Conservation (phyloP, 2,113 vertebrate genomes). For the Aix galericulata region DNA sequence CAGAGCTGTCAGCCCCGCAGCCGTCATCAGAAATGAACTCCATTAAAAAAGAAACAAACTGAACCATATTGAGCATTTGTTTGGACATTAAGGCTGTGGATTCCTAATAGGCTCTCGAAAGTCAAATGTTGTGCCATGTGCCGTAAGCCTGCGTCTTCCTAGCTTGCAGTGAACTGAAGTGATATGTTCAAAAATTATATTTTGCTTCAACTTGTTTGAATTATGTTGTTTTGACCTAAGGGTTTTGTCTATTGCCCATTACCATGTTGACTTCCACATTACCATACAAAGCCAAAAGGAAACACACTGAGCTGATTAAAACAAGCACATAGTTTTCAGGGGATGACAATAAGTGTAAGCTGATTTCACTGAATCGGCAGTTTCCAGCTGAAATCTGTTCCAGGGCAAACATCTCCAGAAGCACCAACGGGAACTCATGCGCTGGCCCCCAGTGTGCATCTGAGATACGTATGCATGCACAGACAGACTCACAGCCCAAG, state of each 20-base stretch:
- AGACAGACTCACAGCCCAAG: not conserved
- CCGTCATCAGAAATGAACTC: not conserved
- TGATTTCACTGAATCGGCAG: not conserved
- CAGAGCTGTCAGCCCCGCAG: constrained; percentile 28
- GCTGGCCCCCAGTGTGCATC: not conserved
- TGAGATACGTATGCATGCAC: rapidly evolving
- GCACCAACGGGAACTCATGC: rapidly evolving
- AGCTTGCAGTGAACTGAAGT: not conserved
- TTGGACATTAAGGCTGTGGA: not conserved
- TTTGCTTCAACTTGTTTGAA: constrained; percentile 12
- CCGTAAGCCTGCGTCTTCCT: not conserved
- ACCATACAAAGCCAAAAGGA: constrained; percentile 18
- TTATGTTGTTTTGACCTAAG: constrained; percentile 33
- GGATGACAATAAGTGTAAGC: not conserved
- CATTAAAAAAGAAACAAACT: not conserved
- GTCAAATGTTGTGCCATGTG: not conserved
- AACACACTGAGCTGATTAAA: not conserved
- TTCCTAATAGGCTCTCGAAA: not conserved
- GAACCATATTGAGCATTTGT: not conserved
- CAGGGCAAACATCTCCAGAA: not conserved
- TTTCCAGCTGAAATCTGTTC: not conserved
- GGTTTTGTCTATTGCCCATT: not conserved
- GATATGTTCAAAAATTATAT: not conserved
- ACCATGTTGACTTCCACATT: constrained; percentile 4
- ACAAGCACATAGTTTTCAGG: not conserved